Conservation (phyloP, 2,888 invertebrate genomes). For the Idaea straminata region DNA sequence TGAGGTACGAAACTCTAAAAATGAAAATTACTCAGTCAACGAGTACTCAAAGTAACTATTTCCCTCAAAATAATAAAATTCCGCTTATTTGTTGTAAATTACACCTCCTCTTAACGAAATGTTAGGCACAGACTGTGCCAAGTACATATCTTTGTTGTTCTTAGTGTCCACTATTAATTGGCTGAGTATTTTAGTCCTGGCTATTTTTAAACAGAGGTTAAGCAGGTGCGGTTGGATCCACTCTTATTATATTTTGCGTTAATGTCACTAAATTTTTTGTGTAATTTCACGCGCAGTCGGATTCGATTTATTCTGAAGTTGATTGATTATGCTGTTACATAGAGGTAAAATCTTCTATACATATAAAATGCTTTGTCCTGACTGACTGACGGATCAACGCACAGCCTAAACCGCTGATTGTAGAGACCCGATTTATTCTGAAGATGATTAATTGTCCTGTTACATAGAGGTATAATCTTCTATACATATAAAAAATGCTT, state of each 20-base stretch:
- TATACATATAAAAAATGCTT: too few relatives aligned
- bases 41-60: too few relatives aligned
- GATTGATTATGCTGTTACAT: background rate
- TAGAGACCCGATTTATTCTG: too few relatives aligned
- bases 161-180: conserved; percentile 56
- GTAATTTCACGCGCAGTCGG: background rate
- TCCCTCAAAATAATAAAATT: too few relatives aligned
- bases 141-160: conserved; percentile 42
- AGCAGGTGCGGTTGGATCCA: conserved; percentile 45
- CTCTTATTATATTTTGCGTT: conserved; percentile 19
- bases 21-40: too few relatives aligned
- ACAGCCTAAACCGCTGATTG: too few relatives aligned
- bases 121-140: conserved; percentile 24
- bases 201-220: conserved; percentile 56
- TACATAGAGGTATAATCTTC: too few relatives aligned
- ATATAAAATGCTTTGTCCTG: too few relatives aligned
- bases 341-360: too few relatives aligned
- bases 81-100: background rate
- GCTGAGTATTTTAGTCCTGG: conserved; percentile 52
- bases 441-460: too few relatives aligned
- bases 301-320: conserved; percentile 18
- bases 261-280: background rate
- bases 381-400: too few relatives aligned
- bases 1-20: too few relatives aligned
- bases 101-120: background rate